Evolutionary conservation across 2,113 vertebrate genomes (phyloP), one percentile per base, ranked within the genome.

Genomic region (Alethe diademata): DNA sequence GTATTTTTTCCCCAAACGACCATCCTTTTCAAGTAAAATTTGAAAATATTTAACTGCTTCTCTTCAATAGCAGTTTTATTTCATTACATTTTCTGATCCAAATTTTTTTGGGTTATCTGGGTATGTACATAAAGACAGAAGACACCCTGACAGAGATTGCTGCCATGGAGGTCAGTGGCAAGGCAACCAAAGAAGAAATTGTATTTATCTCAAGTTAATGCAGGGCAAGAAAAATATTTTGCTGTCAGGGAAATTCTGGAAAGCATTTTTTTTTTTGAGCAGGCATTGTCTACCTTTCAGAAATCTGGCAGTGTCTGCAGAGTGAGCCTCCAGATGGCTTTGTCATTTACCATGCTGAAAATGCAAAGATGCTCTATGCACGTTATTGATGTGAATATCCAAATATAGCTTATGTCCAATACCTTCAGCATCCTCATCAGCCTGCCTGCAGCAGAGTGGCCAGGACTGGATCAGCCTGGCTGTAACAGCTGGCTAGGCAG

Each of bases 31-130:
- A 47, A 43, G 26, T 31, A 80, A 73, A 83, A 57, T 58, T 56
- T 70, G 43, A 66, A 88, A 65, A 62, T 6, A 36, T 40, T 85
- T n/a, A 61, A 50, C 40, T 70, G 29, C 35, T 73, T 31, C 9
- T 58, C 26, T 76, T 40, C 12, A 58, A 19, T 3, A 18, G 19
- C 25, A 33, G 5, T 45, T 71, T 64, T n/a, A 12, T 53, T 75
- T 58, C 33, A 28, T 36, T 60, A 2, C 8, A n/a, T 60, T 66
- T 74, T 47, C 42, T 86, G 50, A 43, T 78, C 14, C 22, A 1
- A 33, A 0, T 11, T 40, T 35, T 42, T 22, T 36, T 3, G 36
- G 11, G 31, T 36, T 4, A 16, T 19, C 28, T 4, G 3, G 3
- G 2, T 48, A 9, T 2, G 29, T 11, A 17, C 8, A 42, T 9